Base-by-base conservation (phyloP, 2,888 invertebrate species). In the Candidula unifasciata region DNA sequence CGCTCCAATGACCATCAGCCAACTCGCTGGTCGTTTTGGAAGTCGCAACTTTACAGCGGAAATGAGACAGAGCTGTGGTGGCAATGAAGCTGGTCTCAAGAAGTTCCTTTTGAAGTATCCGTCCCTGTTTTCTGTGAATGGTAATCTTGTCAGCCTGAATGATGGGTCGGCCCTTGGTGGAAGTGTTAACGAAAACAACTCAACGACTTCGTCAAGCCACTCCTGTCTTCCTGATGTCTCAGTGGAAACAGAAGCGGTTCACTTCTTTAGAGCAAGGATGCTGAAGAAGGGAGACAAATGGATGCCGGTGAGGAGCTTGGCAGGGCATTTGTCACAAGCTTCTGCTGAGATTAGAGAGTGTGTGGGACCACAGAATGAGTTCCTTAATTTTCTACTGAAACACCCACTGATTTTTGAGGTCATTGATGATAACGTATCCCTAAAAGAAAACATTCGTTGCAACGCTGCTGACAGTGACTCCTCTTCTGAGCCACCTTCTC, bases 31-130 rank as follows among this genome's bases (percentile, higher is more conserved):
- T 94, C 98, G 99, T 95, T 99, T 99, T 95, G 99, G 99, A 92
- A 98, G 99, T 90, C 98, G 98, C 94, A 99, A 98, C 90, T 99
- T 99, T 94, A 98, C 99, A 37, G 97, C 98, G 95, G 99, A 99
- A 95, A 99, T 99, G 99, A 89, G 94, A 71, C 90, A 92, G 71
- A 94, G 95, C 73, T 94, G 95, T 78, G 95, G 99, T 89, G 98
- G 98, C 90, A 98, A 98, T 90, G 98, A 99, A 94, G 97, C 90
- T 81, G 97, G 99, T 84, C 95, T 99, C 86, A 98, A 97, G 94
- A 99, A 99, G 94, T 99, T 99, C 95, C 95, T 99, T 92, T 95
- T 96, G 84, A 98, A 98, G 94, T 99, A 98, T 95, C 99, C 99
- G 90, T 96, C 98, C 87, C 95, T 99, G 92, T 99, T 99, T 95